Base-by-base conservation (phyloP, 2,888 invertebrate species). In the Oxytorus armatus region DNA sequence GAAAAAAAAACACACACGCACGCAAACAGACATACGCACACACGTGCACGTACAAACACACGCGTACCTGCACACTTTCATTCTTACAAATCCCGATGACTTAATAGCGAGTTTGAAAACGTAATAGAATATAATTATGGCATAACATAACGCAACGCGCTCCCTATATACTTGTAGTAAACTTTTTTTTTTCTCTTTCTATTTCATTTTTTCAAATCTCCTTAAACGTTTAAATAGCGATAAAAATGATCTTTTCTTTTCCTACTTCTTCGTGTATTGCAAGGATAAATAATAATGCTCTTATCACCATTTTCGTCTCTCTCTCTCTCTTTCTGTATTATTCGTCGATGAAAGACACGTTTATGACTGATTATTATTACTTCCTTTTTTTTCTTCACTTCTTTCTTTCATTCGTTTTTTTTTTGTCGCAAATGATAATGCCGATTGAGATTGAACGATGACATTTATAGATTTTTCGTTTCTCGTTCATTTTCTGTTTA, bases 91-190 rank as follows among this genome's bases (percentile, higher is more conserved):
- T 69, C 77, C 79, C 77, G 69, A 82, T 79, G 77, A 81, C 82
- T 79, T 80, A 74, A 63, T 74, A 79, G 72, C 70, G 61, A 82
- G 59, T 74, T 77, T 79, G 77, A 83, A 82, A 81, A 82, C 79
- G 82, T 81, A 84, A 81, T 82, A 84, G 82, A 82, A 82, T 77
- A 82, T 84, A 80, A 84, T 84, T 83, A 84, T 84, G 84, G 82
- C 84, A 83, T 84, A 84, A 84, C 84, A 78, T 82, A 84, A 84
- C 82, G 81, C 81, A 84, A 83, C 81, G 81, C 80, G 76, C 80
- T 74, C 44, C 25, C 68, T 69, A 53, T 81, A 61, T 72, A 78
- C 78, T 78, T 76, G 74, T 65, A 81, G 81, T 82, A 77, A 81
- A 66, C 69, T 73, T 72, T 66, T 59, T 47, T 44, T 59, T 68